Conservation (phyloP, 2,113 vertebrate species). For the Neotoma lepida region DNA sequence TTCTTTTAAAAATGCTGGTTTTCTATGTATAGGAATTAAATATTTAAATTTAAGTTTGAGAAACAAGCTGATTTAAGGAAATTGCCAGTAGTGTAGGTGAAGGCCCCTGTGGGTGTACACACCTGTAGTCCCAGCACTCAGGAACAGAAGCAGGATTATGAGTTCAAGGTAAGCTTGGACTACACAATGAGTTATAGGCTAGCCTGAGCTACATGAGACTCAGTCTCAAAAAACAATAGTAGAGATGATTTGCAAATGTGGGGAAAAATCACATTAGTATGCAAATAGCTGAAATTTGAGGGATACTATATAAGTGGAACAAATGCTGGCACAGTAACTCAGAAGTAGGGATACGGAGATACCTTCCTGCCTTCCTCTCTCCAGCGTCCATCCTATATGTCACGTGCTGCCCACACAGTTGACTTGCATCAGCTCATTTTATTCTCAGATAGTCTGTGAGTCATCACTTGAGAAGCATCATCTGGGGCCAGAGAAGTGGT, state of each 20-base stretch:
- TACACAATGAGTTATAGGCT: not conserved
- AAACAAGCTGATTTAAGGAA: slow-evolving; percentile 5
- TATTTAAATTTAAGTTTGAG: slow-evolving; percentile 15
- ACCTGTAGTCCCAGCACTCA: not conserved
- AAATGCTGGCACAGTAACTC: not conserved
- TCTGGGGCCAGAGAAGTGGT: not conserved
- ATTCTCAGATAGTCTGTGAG: not conserved
- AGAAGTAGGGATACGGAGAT: not conserved
- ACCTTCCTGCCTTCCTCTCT: not conserved
- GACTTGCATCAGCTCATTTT: not conserved
- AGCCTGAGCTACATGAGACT: not conserved
- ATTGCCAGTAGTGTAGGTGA: not conserved
- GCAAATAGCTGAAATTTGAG: not conserved
- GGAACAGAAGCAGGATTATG: not conserved
- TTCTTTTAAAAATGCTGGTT: not conserved
- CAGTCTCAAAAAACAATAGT: too few relatives aligned
- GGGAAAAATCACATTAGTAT: not conserved
- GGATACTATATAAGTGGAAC: not conserved
- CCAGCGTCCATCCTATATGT: not conserved
- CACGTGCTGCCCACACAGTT: not conserved
- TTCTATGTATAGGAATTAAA: not conserved
- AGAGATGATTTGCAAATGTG: not conserved
- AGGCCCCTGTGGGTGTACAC: not conserved
- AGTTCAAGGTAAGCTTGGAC: not conserved
- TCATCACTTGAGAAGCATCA: not conserved